Base-by-base conservation (phyloP, 2,797 vertebrate species). In the Dallia pectoralis region DNA sequence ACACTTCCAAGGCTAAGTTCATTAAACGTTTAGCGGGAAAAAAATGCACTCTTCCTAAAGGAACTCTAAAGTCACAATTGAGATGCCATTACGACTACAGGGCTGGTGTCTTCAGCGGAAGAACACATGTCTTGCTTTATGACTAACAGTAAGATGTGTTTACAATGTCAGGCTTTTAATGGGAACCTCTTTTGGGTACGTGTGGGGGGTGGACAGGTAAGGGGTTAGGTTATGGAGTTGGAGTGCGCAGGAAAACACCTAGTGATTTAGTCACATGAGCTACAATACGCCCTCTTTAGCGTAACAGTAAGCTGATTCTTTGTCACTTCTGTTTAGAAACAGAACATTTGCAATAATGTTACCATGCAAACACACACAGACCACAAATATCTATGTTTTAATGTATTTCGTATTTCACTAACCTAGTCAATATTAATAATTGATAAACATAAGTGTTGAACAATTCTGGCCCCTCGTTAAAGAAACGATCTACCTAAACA, bases 21-120 rank as follows among this genome's bases (percentile, higher is more conserved):
- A 88, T 90, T 86, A 86, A 86, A 77, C 72, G 61, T 71, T 69
- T 67, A 19, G n/a, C n/a, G 74, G 81, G 75, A 78, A 74, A 32
- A 67, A 77, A 7, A 27, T 18, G 16, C 18, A 16, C 27, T 18
- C 40, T 64, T 56, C 64, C 74, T 79, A 76, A 82, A 80, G 74
- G 78, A 82, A 67, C 75, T 71, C 66, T 73, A 77, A 82, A 71
- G 76, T 82, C 76, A 79, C 70, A 66, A n/a, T 82, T 61, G 71
- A 67, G 75, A 74, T 47, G 29, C 30, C 73, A 67, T 78, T 80
- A 71, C 32, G 71, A 77, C 82, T 72, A 71, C 69, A 77, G 51
- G 33, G 61, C 70, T 81, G 74, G 74, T 67, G 69, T 61, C 19
- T 69, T 77, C 53, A 64, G 47, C 30, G 72, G 68, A 75, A 63